phyloP scores from a whole-genome alignment of 2,113 vertebrate species.

The Willisornis vidua region DNA sequence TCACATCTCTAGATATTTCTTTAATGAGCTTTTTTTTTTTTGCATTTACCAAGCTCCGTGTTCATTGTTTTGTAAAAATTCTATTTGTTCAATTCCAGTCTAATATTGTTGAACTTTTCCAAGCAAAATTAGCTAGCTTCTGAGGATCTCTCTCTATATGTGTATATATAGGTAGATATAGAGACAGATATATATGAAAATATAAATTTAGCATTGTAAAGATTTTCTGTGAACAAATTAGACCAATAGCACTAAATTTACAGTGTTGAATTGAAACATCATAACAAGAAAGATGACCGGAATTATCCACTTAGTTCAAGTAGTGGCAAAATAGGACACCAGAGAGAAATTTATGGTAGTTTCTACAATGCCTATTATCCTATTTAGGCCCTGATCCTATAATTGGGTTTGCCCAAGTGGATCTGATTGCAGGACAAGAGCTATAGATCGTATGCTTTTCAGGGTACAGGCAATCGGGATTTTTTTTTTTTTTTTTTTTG shows the following conservation, averaged over 20 bases:
- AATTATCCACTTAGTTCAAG: constrained; percentile 72
- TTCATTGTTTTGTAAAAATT: constrained; percentile 28
- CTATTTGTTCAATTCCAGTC: neutral
- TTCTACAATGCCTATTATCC: constrained; percentile 69
- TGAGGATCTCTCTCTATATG: neutral
- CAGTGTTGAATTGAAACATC: constrained; percentile 47
- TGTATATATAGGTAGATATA: neutral
- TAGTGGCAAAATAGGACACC: constrained; percentile 67
- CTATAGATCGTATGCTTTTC: constrained; percentile 55
- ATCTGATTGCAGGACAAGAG: constrained; percentile 65
- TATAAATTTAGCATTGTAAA: constrained; percentile 5
- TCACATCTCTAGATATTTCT: constrained; percentile 27
- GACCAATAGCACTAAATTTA: constrained; percentile 51
- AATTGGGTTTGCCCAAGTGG: constrained; percentile 69
- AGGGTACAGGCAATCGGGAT: neutral
- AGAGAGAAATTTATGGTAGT: constrained; percentile 71
- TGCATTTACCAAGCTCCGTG: constrained; percentile 21
- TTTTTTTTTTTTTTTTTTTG: neutral
- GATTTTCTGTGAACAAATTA: constrained; percentile 47
- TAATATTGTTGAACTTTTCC: neutral
- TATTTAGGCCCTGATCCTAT: constrained; percentile 67
- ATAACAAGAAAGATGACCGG: constrained; percentile 68
- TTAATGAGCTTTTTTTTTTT: constrained; percentile 57
- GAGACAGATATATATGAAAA: neutral
- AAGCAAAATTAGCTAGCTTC: neutral